Evolutionary conservation across 2,113 vertebrate species (phyloP).

Genomic region (Bos indicus): DNA sequence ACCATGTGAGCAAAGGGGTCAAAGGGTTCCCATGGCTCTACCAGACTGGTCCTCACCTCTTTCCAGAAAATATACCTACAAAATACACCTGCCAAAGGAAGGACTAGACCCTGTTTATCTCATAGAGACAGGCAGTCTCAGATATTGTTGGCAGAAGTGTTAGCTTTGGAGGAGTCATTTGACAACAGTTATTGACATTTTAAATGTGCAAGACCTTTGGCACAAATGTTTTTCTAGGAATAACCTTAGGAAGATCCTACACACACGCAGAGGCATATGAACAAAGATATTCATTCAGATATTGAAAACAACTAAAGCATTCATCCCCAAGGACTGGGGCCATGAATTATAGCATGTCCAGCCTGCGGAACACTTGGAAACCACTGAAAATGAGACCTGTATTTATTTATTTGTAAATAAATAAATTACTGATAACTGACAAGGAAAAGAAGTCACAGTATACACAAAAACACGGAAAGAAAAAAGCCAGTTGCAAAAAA

Average conservation of each 20-base stretch:
- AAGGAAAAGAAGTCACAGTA: background rate
- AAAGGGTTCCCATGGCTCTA: background rate
- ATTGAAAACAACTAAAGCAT: background rate
- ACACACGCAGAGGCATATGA: background rate
- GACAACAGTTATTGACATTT: background rate
- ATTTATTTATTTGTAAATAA: background rate
- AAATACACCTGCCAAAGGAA: background rate
- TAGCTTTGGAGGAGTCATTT: background rate
- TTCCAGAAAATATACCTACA: background rate
- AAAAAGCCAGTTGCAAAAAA: background rate
- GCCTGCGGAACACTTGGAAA: rapidly evolving
- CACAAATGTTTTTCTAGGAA: background rate
- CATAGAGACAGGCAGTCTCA: background rate
- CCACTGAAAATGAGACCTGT: background rate
- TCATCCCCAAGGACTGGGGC: background rate
- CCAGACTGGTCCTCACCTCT: background rate
- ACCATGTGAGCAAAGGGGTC: background rate
- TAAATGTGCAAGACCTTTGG: background rate
- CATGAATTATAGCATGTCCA: background rate
- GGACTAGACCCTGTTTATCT: background rate
- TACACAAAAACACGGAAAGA: background rate
- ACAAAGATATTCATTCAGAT: background rate
- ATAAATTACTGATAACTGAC: background rate
- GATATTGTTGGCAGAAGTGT: background rate
- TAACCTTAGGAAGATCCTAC: background rate